A percentile compares a stretch with the other conserved stretches of the same genome.
These are phyloP conservation scores for Latrodectus geometricus DNA, from an alignment of 1,140 invertebrate species.

Conservation along the genomic window DNA sequence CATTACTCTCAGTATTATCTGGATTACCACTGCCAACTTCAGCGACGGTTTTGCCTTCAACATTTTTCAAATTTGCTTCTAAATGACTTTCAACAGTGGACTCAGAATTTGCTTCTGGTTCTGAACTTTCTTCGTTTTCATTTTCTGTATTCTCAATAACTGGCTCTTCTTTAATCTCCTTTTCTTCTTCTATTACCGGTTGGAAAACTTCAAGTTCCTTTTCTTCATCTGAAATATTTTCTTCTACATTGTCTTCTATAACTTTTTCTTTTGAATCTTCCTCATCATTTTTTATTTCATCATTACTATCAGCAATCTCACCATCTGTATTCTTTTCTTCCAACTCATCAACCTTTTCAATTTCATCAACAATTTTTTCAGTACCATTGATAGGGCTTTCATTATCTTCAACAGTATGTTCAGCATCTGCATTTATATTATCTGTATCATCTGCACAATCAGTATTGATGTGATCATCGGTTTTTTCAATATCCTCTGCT, in stretches of 20 bases:
- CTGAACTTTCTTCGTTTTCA: background rate
- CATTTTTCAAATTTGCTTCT: background rate
- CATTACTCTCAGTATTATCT: conserved; percentile 6
- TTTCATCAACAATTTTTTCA: conserved; percentile 8
- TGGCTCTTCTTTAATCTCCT: too few relatives aligned
- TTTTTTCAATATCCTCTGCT: conserved; percentile 13
- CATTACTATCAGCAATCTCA: background rate
- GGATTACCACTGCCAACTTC: conserved; percentile 31
- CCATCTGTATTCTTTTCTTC: background rate
- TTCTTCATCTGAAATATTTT: background rate
- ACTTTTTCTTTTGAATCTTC: background rate
- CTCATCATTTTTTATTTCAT: background rate
- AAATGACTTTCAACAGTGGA: too few relatives aligned
- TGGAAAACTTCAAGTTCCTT: background rate
- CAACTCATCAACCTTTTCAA: conserved; percentile 1
- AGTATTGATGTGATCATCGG: conserved; percentile 3
- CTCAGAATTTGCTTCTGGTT: background rate
- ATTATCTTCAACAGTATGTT: background rate
- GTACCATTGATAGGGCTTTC: background rate
- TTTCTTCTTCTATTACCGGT: too few relatives aligned
- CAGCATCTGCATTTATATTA: background rate
- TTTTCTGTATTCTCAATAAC: background rate
- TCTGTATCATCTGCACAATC: background rate
- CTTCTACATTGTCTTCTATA: background rate
- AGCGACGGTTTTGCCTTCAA: conserved; percentile 36